Base-by-base conservation (phyloP, 2,797 vertebrate genomes). In the Lateolabrax maculatus region DNA sequence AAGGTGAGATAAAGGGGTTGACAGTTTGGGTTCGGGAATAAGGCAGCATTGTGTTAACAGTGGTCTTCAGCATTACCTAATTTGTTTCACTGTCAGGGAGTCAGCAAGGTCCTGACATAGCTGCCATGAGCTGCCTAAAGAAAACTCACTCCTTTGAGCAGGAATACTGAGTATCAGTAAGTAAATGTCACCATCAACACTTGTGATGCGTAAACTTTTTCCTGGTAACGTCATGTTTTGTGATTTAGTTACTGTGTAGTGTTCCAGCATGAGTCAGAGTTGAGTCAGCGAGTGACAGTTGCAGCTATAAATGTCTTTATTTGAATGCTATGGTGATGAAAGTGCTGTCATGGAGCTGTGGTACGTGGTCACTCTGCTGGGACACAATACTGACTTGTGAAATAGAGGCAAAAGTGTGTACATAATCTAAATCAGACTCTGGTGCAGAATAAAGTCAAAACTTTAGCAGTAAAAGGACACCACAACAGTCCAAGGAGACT, bases 371-470 rank as follows among this genome's bases (percentile, higher is more conserved):
- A 0, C 39, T 79, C 76, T 75, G 79, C 79, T 71, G 80, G 84
- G 79, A 87, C 43, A 66, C 44, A 62, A 48, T 19, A 25, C 43
- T 63, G 63, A 75, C 71, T 65, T 79, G 23, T 83, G 75, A 90
- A 90, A 77, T 48, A 63, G 52, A 82, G 74, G 77, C 61, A 81
- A 29, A 76, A 87, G 61, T 69, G 81, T 66, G 64, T 58, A 77
- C 56, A 83, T 72, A 81, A 84, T 46, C 55, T 19, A 58, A 56
- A 55, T 68, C 16, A 19, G 79, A 39, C 76, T 75, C 80, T 76
- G 46, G 81, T 75, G 83, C 23, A 19, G 16, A 21, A 77, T 85
- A 48, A 81, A 85, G 77, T 75, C 56, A 77, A 66, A 65, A 77
- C 63, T 67, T 62, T 68, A 19, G 53, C 34, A 31, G 61, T 57